phyloP scores from a whole-genome alignment of 2,888 invertebrate species.

The Pyrocoelia pectoralis region DNA sequence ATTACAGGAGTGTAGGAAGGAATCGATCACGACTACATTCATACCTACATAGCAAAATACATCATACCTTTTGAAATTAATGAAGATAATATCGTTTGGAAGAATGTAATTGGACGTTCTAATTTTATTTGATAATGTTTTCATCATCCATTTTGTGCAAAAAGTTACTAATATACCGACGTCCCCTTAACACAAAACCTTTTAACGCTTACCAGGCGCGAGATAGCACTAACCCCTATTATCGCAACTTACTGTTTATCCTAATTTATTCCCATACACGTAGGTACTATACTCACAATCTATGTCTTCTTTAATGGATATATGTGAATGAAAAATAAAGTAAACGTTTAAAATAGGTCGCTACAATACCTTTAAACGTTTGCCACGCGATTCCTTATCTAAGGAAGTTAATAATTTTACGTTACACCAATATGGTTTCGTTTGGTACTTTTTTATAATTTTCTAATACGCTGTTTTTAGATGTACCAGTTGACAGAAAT shows the following conservation, averaged over 20 bases:
- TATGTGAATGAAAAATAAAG: slow-evolving; percentile 26
- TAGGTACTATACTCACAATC: slow-evolving; percentile 17
- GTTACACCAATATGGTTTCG: too few relatives aligned
- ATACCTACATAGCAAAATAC: not conserved
- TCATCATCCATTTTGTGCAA: not conserved
- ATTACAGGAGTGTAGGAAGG: too few relatives aligned
- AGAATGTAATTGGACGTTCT: too few relatives aligned
- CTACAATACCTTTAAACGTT: slow-evolving; percentile 14
- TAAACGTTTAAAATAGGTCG: slow-evolving; percentile 17
- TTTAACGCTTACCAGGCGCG: slow-evolving; percentile 32
- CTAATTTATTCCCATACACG: slow-evolving; percentile 39
- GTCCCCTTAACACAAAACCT: slow-evolving; percentile 13
- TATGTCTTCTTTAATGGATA: slow-evolving; percentile 16
- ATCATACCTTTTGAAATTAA: not conserved
- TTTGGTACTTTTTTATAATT: too few relatives aligned
- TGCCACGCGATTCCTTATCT: slow-evolving; percentile 4
- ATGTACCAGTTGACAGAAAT: too few relatives aligned
- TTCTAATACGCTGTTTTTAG: too few relatives aligned
- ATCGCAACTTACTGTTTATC: slow-evolving; percentile 30
- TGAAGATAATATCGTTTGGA: too few relatives aligned
- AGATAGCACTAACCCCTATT: slow-evolving; percentile 35
- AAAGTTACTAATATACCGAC: slow-evolving; percentile 5
- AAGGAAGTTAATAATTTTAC: not conserved
- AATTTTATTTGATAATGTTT: not conserved
- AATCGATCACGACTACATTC: too few relatives aligned